Conservation (phyloP, 2,797 vertebrate genomes). For the Neosilurus mollespiculum region DNA sequence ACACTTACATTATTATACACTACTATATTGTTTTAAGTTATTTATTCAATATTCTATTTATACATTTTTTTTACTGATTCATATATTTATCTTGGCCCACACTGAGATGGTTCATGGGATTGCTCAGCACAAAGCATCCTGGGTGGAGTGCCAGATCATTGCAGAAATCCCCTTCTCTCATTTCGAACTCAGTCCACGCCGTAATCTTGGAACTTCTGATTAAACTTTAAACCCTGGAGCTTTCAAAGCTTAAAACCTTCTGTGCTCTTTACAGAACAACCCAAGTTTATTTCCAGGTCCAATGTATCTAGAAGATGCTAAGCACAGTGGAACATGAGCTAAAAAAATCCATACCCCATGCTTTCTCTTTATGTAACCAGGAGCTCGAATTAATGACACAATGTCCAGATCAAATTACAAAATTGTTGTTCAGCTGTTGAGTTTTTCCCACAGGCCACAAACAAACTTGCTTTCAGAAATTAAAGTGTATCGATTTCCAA, state of each 20-base stretch:
- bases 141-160: background rate
- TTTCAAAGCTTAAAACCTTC: no score
- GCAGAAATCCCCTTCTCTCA: background rate
- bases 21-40: background rate
- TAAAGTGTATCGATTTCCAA: slow-evolving; percentile 5
- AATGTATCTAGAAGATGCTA: no score
- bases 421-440: background rate
- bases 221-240: background rate
- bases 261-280: no score
- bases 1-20: no score
- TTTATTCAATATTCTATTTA: background rate
- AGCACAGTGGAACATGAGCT: background rate
- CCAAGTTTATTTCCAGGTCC: no score
- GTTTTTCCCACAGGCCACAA: background rate
- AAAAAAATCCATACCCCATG: background rate
- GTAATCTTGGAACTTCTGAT: background rate
- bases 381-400: background rate
- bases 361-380: background rate
- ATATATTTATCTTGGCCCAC: background rate
- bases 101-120: background rate
- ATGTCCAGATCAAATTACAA: background rate
- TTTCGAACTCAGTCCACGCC: background rate
- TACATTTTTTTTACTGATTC: background rate
- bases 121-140: background rate
- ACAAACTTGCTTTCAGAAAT: slow-evolving; percentile 7